Evolutionary conservation across 2,797 vertebrate species (phyloP).

Genomic region (Podarcis siculus): DNA sequence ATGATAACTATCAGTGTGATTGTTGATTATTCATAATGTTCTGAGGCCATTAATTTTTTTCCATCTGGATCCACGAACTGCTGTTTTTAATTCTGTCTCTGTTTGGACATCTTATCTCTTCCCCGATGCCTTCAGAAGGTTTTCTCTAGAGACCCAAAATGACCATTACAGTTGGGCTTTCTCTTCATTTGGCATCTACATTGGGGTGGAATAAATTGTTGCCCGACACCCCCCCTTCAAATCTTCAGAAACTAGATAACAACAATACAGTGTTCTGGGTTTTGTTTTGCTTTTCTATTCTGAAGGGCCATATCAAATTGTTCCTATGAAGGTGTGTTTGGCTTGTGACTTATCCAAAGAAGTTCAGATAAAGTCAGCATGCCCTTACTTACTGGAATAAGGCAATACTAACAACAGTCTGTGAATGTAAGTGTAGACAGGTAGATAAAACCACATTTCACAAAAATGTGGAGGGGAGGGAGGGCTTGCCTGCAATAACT

Average conservation of each 20-base stretch:
- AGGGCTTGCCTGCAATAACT: neutral
- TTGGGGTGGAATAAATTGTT: neutral
- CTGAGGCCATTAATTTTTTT: neutral
- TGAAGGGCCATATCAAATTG: neutral
- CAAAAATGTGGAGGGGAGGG: neutral
- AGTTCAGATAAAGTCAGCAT: constrained; percentile 24
- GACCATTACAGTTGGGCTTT: neutral
- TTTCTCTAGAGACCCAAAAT: neutral
- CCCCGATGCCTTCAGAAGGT: neutral
- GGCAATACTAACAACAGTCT: constrained; percentile 36
- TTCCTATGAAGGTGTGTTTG: constrained; percentile 1
- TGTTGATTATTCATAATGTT: constrained; percentile 13
- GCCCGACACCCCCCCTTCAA: neutral
- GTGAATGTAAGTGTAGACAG: constrained; percentile 20
- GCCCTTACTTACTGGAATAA: neutral
- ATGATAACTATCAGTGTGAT: constrained; percentile 7
- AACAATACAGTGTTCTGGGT: neutral
- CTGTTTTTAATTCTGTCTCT: neutral
- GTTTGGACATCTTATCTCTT: neutral
- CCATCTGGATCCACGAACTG: neutral
- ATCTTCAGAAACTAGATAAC: neutral
- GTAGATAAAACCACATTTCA: constrained; percentile 23
- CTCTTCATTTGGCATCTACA: neutral
- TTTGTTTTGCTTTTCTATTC: neutral
- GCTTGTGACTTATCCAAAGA: constrained; percentile 1